Percentiles rank a stretch among this genome's conserved stretches.
Evolutionary conservation across 2,797 vertebrate species (phyloP).

Genomic region (Microcaecilia unicolor): DNA sequence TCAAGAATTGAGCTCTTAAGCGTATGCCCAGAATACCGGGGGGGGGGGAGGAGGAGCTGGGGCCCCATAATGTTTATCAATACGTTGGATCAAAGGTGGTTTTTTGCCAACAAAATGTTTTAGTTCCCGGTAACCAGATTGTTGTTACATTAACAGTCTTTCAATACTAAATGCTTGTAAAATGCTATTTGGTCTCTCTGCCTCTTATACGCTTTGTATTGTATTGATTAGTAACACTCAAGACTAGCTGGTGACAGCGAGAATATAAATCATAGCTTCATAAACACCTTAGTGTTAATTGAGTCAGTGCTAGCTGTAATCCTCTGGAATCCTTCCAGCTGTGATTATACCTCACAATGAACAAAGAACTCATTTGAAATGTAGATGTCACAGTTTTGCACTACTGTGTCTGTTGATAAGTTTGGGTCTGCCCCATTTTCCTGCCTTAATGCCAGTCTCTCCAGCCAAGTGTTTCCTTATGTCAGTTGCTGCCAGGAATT

Average conservation of each 20-base stretch:
- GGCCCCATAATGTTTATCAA: too few species aligned
- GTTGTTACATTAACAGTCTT: too few species aligned
- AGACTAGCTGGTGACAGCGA: not conserved
- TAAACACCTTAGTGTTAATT: conserved; percentile 7
- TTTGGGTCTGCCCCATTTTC: conserved; percentile 2
- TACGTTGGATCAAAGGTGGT: too few species aligned
- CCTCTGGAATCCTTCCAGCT: conserved; percentile 13
- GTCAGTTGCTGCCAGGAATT: conserved; percentile 41
- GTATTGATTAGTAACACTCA: too few species aligned
- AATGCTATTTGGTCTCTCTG: too few species aligned
- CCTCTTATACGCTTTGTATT: too few species aligned
- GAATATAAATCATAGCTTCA: conserved; percentile 6
- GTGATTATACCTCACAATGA: conserved; percentile 14
- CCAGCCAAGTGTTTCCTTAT: conserved; percentile 45
- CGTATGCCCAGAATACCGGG: too few species aligned
- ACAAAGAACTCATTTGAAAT: conserved; percentile 35
- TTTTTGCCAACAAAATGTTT: too few species aligned
- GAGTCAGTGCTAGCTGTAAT: conserved; percentile 14
- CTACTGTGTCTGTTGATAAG: conserved; percentile 15
- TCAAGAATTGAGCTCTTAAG: too few species aligned
- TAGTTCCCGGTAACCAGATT: too few species aligned
- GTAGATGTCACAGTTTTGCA: conserved; percentile 25
- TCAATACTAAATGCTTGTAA: too few species aligned
- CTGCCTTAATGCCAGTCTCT: conserved; percentile 19
- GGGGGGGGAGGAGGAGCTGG: too few species aligned